Percentiles rank a stretch among this genome's conserved stretches.
phyloP scores from a whole-genome alignment of 2,113 vertebrate species.

The Bucco capensis region DNA sequence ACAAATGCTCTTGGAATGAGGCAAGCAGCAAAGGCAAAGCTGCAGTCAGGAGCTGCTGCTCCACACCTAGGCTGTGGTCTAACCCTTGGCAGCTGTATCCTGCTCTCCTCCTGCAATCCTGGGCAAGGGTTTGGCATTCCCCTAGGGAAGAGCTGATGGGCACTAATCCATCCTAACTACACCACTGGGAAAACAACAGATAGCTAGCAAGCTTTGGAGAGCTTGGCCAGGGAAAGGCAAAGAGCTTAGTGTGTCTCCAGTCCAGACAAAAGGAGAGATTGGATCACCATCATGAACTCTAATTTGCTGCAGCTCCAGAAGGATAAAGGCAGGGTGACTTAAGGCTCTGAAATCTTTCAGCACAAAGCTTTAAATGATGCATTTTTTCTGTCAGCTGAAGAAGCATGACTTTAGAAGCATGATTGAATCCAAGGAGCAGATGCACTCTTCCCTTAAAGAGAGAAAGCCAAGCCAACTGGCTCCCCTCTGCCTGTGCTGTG shows the following conservation, averaged over 20 bases:
- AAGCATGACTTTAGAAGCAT: conserved; percentile 67
- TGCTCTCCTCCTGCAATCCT: not conserved
- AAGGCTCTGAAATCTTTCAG: conserved; percentile 63
- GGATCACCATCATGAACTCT: conserved; percentile 45
- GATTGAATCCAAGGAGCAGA: conserved; percentile 75
- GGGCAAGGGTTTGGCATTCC: not conserved
- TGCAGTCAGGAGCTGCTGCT: not conserved
- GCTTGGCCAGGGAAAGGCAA: conserved; percentile 38
- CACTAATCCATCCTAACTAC: conserved; percentile 36
- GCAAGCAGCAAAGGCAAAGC: not conserved
- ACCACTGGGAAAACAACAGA: conserved; percentile 26
- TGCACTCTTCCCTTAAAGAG: conserved; percentile 66
- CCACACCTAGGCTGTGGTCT: not conserved
- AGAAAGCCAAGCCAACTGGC: conserved; percentile 69
- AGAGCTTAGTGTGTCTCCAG: conserved; percentile 18
- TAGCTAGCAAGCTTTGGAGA: conserved; percentile 26
- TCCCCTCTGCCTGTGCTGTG: conserved; percentile 1
- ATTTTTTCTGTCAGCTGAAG: conserved; percentile 68
- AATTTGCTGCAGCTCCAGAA: conserved; percentile 52
- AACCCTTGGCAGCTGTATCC: not conserved
- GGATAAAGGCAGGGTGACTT: conserved; percentile 58
- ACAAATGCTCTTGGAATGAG: not conserved
- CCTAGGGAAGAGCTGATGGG: not conserved
- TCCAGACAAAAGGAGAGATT: conserved; percentile 51
- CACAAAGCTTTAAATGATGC: conserved; percentile 68